Percentiles rank a stretch among this genome's conserved stretches.
Conservation (phyloP, 2,888 invertebrate genomes). For the Lithophane semibrunnea region DNA sequence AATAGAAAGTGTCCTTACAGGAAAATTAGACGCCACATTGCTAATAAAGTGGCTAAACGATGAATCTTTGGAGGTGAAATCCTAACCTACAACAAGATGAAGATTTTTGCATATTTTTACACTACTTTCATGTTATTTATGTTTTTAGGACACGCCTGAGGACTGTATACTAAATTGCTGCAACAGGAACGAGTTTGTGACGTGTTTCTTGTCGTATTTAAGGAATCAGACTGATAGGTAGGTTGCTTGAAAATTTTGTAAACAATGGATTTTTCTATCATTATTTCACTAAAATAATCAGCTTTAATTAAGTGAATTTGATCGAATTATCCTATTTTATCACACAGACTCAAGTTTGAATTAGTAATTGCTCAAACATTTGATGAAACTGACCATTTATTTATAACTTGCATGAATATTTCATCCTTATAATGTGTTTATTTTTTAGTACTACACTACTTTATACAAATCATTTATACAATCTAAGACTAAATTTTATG, state of each 20-base stretch:
- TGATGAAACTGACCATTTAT: not conserved
- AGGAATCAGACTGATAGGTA: conserved; percentile 90
- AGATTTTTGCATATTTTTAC: conserved; percentile 49
- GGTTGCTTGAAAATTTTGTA: conserved; percentile 64
- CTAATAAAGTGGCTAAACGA: conserved; percentile 87
- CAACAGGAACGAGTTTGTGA: conserved; percentile 88
- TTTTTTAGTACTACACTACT: no score
- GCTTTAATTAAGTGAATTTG: not conserved
- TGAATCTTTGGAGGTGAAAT: conserved; percentile 82
- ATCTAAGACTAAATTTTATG: no score
- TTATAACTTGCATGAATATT: not conserved
- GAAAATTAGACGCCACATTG: conserved; percentile 80
- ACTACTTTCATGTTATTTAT: conserved; percentile 52
- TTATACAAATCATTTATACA: no score
- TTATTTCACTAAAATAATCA: not conserved
- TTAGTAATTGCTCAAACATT: not conserved
- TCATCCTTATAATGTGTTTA: no score
- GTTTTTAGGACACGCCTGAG: conserved; percentile 82
- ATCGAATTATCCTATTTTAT: not conserved
- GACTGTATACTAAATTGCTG: conserved; percentile 83
- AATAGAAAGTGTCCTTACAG: conserved; percentile 85
- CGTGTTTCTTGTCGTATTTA: conserved; percentile 90
- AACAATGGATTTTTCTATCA: conserved; percentile 49
- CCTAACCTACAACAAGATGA: conserved; percentile 74
- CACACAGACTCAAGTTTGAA: not conserved